Evolutionary conservation across 2,113 vertebrate species (phyloP), one percentile per base, ranked within the genome.

Genomic region (Silurus glanis): DNA sequence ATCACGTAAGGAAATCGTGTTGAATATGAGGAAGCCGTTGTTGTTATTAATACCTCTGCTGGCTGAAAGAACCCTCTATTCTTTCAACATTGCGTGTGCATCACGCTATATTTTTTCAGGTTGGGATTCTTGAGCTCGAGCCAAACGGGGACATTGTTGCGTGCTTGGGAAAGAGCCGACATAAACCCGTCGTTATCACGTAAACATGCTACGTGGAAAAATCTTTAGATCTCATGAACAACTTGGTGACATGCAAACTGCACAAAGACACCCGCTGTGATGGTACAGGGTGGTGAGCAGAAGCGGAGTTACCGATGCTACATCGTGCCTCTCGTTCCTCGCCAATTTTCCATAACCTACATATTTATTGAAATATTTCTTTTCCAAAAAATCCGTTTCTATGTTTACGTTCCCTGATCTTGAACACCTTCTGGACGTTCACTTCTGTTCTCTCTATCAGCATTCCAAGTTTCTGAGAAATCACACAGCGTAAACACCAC

Each of bases 121-220:
- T 78, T 72, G 28, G 6, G 61, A 83, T 83, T 87, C 86, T 47
- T 87, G 86, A 78, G 25, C 10, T 25, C 14, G 8, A 25, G 80
- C 86, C 86, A 87, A 37, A 87, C 67, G 45, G 81, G 82, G 86
- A 64, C 83, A 87, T 88, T 90, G 89, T 80, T 71, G 76, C n/a
- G 37, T 66, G 51, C 51, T 79, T 85, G 89, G 88, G 88, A 90
- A 83, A 90, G 9, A 67, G 47, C 10, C 37, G 16, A 74, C 9
- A 23, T 5, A 51, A 47, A 74, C 9, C 45, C 25, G 14, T 59
- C 4, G 55, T 80, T 80, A 56, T 79, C 76, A 59, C 12, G 28
- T 78, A 59, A 61, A 80, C 56, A 13, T 25, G 71, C 37, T 37
- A 37, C 37, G 37, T 37, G 1, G 37, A 37, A 37, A 37, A 37